Evolutionary conservation across 2,888 invertebrate species (phyloP).

Genomic region (Macrosoma leucophasiata): DNA sequence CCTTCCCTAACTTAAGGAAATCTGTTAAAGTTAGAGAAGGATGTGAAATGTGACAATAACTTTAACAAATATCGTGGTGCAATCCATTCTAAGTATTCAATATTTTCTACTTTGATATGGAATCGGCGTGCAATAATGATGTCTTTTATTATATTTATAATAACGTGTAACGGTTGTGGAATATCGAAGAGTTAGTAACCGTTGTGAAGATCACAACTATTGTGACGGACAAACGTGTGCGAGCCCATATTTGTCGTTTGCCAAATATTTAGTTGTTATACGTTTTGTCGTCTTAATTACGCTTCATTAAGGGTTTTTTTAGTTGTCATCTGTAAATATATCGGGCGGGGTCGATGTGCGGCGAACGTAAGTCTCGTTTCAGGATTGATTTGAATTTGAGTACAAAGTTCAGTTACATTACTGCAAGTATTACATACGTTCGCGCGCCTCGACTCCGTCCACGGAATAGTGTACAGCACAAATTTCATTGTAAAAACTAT

Average conservation of each 20-base stretch:
- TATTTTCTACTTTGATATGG: too few relatives aligned
- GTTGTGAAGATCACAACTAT: too few relatives aligned
- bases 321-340: slow-evolving; percentile 61
- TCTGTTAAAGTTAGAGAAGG: too few relatives aligned
- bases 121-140: too few relatives aligned
- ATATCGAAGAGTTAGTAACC: too few relatives aligned
- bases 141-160: too few relatives aligned
- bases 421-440: slow-evolving; percentile 2
- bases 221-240: too few relatives aligned
- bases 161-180: too few relatives aligned
- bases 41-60: too few relatives aligned
- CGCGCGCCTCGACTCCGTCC: slow-evolving; percentile 16
- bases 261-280: slow-evolving; percentile 64
- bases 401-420: slow-evolving; percentile 6
- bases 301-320: slow-evolving; percentile 44
- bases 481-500: slow-evolving; percentile 65
- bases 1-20: too few relatives aligned
- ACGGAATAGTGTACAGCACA: slow-evolving; percentile 64
- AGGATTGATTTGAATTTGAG: slow-evolving; percentile 8
- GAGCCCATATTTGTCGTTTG: slow-evolving; percentile 52
- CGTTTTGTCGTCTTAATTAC: slow-evolving; percentile 39
- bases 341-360: slow-evolving; percentile 37
- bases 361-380: slow-evolving; percentile 35
- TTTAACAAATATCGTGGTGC: too few relatives aligned
- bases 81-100: too few relatives aligned